Evolutionary conservation across 2,113 vertebrate species (phyloP).

Genomic region (Ailuropoda melanoleuca): DNA sequence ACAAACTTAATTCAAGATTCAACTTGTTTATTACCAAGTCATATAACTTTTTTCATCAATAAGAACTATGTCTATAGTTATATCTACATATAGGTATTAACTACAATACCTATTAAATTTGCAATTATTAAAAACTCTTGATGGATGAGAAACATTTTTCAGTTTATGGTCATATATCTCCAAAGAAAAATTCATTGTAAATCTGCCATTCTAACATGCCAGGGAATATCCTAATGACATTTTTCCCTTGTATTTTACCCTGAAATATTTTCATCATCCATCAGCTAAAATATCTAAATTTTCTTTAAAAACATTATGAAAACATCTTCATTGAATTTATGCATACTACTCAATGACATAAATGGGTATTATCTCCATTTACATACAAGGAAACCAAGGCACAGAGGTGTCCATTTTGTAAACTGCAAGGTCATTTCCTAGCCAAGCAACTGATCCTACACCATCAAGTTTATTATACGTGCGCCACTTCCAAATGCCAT

Average conservation of each 20-base stretch:
- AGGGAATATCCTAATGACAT: background rate
- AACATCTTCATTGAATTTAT: slow-evolving; percentile 24
- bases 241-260: slow-evolving; percentile 22
- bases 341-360: background rate
- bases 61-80: background rate
- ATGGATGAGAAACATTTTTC: slow-evolving; percentile 30
- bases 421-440: slow-evolving; percentile 68
- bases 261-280: slow-evolving; percentile 40
- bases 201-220: background rate
- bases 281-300: slow-evolving; percentile 15
- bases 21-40: slow-evolving; percentile 7
- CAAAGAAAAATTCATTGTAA: slow-evolving; percentile 53
- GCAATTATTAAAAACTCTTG: slow-evolving; percentile 27
- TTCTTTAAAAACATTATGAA: slow-evolving; percentile 44
- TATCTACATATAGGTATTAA: background rate
- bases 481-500: slow-evolving; percentile 38
- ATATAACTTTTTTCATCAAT: background rate
- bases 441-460: slow-evolving; percentile 47
- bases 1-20: slow-evolving; percentile 44
- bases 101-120: background rate
- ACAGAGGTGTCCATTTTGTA: slow-evolving; percentile 62
- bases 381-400: slow-evolving; percentile 49
- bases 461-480: slow-evolving; percentile 37
- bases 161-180: background rate
- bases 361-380: slow-evolving; percentile 20